phyloP scores from a whole-genome alignment of 1,140 invertebrate genomes.

The Carposina sasakii region DNA sequence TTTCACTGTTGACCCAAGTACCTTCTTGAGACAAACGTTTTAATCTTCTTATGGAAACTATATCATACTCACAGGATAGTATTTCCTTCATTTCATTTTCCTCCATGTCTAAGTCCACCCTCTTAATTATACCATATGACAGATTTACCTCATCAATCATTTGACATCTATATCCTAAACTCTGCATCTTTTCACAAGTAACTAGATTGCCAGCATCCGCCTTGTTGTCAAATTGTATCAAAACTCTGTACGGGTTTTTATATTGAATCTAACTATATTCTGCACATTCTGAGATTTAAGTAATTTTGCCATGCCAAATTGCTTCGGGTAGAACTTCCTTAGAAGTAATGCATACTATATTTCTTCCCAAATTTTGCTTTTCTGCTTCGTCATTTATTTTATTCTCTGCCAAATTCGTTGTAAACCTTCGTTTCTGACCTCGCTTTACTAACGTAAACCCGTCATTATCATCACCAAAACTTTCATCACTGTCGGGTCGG shows the following conservation, averaged over 20 bases:
- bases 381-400: too few species aligned
- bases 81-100: constrained; percentile 1
- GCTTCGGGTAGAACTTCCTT: constrained; percentile 23
- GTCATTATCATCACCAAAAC: too few species aligned
- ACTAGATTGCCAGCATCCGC: neutral
- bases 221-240: constrained; percentile 4
- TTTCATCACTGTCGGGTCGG: too few species aligned
- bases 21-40: neutral
- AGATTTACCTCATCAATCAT: neutral
- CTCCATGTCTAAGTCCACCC: constrained; percentile 3
- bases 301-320: constrained; percentile 29
- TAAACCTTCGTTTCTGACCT: too few species aligned
- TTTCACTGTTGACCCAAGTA: constrained; percentile 6
- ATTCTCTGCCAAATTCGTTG: too few species aligned
- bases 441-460: too few species aligned
- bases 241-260: neutral
- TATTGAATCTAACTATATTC: constrained; percentile 19
- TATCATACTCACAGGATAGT: neutral
- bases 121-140: neutral
- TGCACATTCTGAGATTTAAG: constrained; percentile 22
- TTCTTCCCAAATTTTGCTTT: too few species aligned
- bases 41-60: neutral
- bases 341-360: constrained; percentile 18
- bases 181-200: neutral
- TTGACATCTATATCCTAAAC: neutral